Base-by-base conservation (phyloP, 1,140 invertebrate genomes). In the Phymastichus coffea region DNA sequence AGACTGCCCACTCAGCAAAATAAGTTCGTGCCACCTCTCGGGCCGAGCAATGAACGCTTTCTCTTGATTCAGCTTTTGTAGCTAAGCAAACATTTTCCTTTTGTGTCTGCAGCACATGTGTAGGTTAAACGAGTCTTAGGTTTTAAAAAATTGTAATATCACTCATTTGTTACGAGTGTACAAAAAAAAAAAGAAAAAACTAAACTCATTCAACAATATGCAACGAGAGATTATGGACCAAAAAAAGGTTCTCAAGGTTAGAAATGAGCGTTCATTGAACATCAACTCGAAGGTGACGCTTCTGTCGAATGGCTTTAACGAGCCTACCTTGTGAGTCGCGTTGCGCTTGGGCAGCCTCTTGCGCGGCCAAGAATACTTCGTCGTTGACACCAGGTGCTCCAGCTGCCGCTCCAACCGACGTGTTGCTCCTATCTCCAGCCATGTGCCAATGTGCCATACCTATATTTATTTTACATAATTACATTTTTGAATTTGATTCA, bases 321-420 rank as follows among this genome's bases (percentile, higher is more conserved):
- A 76, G 77, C 87, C 86, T 87, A 88, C 87, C 87, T 89, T 88
- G 87, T 73, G 87, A 87, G 81, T 89, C 87, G 77, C 87, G 83
- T 78, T 88, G 86, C 77, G 86, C 85, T 76, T 83, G 83, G 61
- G 81, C 82, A 68, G 86, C 84, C 76, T 89, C 86, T 81, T 88
- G 87, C 70, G 86, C 84, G 72, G 84, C 83, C 70, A 88, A 81
- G 76, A 87, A 87, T 69, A 88, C 84, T 79, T 88, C 87, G 64
- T 89, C 87, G 72, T 74, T 74, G 17, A 73, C 57, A 57, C 78
- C 76, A 12, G 76, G 70, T 53, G 76, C 73, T 66, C 78, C 78
- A 58, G 70, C 69, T 63, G 76, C 74, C 26, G 73, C 69, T 33
- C 73, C 70, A 37, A 77, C 75, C 22, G 74, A 71, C 44, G 77